These are phyloP conservation scores for Pandemis cinnamomeana DNA, from an alignment of 2,888 invertebrate genomes.

Conservation along the genomic window DNA sequence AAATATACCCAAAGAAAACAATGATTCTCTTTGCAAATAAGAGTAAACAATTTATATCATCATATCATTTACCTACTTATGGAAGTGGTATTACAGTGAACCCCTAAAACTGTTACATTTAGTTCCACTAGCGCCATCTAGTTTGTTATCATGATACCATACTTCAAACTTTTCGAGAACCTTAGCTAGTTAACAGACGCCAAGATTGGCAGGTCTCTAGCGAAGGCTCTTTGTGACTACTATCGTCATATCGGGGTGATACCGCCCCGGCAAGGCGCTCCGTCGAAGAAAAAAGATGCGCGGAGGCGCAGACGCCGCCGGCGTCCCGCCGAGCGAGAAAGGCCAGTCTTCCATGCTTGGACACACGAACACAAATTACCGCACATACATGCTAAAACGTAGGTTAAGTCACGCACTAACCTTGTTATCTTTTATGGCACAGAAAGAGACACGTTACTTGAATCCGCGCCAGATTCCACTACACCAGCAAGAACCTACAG, in stretches of 20 bases:
- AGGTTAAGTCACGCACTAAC: slow-evolving; percentile 33
- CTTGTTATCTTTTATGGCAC: slow-evolving; percentile 22
- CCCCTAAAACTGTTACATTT: background rate
- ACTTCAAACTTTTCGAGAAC: background rate
- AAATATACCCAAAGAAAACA: too few species aligned
- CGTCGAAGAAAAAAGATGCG: slow-evolving; percentile 67
- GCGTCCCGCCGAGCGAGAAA: slow-evolving; percentile 65
- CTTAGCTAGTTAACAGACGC: slow-evolving; percentile 55
- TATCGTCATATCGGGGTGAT: slow-evolving; percentile 84
- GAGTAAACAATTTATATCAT: too few species aligned
- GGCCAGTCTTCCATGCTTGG: slow-evolving; percentile 51
- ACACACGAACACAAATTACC: slow-evolving; percentile 36
- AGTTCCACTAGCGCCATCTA: slow-evolving; percentile 20
- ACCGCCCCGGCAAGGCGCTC: slow-evolving; percentile 71
- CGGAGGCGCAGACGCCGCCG: slow-evolving; percentile 67
- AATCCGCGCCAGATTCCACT: background rate
- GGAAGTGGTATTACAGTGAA: background rate
- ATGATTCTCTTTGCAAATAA: too few species aligned
- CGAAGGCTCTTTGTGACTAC: slow-evolving; percentile 84
- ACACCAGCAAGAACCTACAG: slow-evolving; percentile 17
- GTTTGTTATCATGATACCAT: background rate
- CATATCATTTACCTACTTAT: background rate
- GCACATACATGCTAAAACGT: slow-evolving; percentile 35
- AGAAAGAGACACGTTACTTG: slow-evolving; percentile 24
- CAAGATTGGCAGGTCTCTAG: slow-evolving; percentile 77